Evolutionary conservation across 2,888 invertebrate genomes (phyloP), one percentile per base, ranked within the genome.

Genomic region (Augiades crinisus): DNA sequence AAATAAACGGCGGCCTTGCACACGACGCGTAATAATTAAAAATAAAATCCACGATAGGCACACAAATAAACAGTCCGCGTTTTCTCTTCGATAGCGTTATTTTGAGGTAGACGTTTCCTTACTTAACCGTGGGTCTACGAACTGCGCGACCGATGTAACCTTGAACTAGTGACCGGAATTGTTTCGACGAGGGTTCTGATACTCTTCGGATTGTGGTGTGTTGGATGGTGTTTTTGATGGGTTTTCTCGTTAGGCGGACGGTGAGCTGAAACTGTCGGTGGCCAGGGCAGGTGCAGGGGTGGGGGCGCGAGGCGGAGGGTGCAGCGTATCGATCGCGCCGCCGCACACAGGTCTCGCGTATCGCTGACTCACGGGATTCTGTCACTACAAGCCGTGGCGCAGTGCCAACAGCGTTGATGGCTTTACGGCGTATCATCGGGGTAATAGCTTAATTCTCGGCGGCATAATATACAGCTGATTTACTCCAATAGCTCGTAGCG

Each of bases 291-390:
- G 63, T 59, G 63, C 70, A 54, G 71, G 72, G 78, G 77, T 75
- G 79, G 76, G 78, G 73, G 72, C 40, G 55, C 64, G 67, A 63
- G 58, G 63, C 64, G 65, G 55, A 71, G 77, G 78, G 81, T 78
- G 78, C 76, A 78, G 75, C 73, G 70, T 86, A 88, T 87, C 80
- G 87, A 88, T 87, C 87, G 84, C 79, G 80, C 78, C 76, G 80
- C 68, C 81, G 80, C 82, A 73, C 78, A 67, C 75, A 68, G 78
- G 72, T 73, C 72, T 72, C 72, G 81, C 78, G 72, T 73, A 72
- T 72, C 72, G 81, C 78, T 82, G 83, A 83, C 78, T 83, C 85
- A 82, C 80, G 67, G 75, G 68, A 73, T 67, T 57, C 57, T 57
- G 58, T 61, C 63, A 59, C 57, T 58, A 50, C 54, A 67, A 68